Evolutionary conservation across 1,140 invertebrate species (phyloP).

Genomic region (Drosophila mauritiana): DNA sequence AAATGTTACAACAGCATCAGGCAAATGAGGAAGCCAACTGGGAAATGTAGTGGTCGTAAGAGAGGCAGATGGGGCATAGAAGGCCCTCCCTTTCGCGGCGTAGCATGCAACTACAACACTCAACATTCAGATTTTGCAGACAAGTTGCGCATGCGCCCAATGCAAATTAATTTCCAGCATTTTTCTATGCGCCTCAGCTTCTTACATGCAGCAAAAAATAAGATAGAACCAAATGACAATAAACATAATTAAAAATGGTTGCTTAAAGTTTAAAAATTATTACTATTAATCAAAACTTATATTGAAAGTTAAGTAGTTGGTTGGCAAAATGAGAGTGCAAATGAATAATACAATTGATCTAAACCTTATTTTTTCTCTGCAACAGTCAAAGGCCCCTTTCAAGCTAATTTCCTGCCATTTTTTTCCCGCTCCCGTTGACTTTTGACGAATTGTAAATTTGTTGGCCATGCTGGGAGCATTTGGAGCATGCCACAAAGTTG

Average conservation of each 20-base stretch:
- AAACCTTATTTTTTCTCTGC: neutral
- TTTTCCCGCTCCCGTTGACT: conserved; percentile 16
- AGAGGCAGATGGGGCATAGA: conserved; percentile 9
- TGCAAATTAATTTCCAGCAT: conserved; percentile 75
- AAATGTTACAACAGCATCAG: conserved; percentile 65
- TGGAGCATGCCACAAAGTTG: conserved; percentile 36
- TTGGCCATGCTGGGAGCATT: conserved; percentile 6
- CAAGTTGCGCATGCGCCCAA: conserved; percentile 74
- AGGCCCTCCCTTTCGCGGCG: neutral
- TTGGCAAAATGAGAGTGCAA: too few species aligned
- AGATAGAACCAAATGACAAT: too few species aligned
- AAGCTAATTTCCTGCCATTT: conserved; percentile 57
- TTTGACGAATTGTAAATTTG: conserved; percentile 39
- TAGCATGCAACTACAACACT: conserved; percentile 27
- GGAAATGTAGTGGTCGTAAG: neutral
- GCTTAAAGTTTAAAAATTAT: too few species aligned
- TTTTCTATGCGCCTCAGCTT: conserved; percentile 32
- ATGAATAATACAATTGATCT: too few species aligned
- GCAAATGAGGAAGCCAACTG: conserved; percentile 74
- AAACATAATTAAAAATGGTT: too few species aligned
- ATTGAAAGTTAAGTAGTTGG: too few species aligned
- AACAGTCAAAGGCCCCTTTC: conserved; percentile 13
- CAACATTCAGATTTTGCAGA: conserved; percentile 45
- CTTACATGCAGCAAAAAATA: conserved; percentile 36
- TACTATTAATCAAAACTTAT: too few species aligned